Conservation (phyloP, 2,113 vertebrate species). For the Tauraco erythrolophus region DNA sequence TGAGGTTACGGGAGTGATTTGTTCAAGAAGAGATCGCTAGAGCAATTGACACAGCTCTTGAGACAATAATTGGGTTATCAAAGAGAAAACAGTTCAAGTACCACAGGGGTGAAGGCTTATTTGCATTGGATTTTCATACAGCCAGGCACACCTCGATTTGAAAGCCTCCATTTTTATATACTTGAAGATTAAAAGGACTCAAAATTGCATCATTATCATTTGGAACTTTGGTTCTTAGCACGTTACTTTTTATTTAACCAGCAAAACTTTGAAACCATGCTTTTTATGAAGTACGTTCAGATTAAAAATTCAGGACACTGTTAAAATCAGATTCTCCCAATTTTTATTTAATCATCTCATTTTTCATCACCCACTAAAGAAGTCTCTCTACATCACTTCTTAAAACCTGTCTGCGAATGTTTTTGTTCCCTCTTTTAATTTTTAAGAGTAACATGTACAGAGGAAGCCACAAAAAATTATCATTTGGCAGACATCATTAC, state of each 20-base stretch:
- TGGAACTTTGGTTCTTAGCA: constrained; percentile 89
- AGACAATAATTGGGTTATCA: constrained; percentile 99
- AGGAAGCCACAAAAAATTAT: constrained; percentile 24
- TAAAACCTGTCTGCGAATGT: constrained; percentile 40
- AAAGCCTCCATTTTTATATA: constrained; percentile 87
- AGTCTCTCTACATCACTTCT: constrained; percentile 45
- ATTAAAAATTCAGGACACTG: constrained; percentile 71
- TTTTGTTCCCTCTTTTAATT: constrained; percentile 50
- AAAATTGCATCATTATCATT: constrained; percentile 95
- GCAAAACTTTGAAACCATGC: constrained; percentile 79
- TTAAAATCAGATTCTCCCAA: constrained; percentile 60
- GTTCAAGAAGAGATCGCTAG: constrained; percentile 99
- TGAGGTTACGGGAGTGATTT: constrained; percentile 99
- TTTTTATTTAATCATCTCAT: constrained; percentile 64
- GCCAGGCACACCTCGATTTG: constrained; percentile 91
- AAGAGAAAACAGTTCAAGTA: constrained; percentile 99
- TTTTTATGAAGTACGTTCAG: constrained; percentile 10
- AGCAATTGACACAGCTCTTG: constrained; percentile 99
- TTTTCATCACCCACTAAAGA: constrained; percentile 64
- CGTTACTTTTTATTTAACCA: constrained; percentile 89
- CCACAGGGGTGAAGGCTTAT: constrained; percentile 99
- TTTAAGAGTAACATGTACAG: constrained; percentile 42
- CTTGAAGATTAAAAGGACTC: constrained; percentile 91
- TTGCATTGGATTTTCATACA: constrained; percentile 99
- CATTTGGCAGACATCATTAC: constrained; percentile 3